A percentile compares a stretch with the other conserved stretches of the same genome.
phyloP scores from a whole-genome alignment of 2,888 invertebrate species.

The Megalurothrips usitatus region DNA sequence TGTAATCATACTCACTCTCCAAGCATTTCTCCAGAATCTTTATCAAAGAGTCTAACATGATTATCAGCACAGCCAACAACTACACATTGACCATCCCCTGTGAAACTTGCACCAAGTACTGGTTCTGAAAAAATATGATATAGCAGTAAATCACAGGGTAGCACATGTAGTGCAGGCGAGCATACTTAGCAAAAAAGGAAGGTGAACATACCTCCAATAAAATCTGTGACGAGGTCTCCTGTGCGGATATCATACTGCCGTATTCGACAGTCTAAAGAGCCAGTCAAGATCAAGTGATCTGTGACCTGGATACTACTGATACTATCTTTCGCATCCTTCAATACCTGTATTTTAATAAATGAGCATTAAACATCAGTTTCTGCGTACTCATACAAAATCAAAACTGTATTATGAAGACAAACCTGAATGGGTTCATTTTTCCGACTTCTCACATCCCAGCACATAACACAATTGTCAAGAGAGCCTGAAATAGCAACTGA shows the following conservation, averaged over 20 bases:
- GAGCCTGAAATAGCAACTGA: conserved; percentile 88
- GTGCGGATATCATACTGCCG: conserved; percentile 87
- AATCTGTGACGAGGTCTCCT: conserved; percentile 77
- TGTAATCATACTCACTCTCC: conserved; percentile 52
- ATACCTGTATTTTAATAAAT: conserved; percentile 47
- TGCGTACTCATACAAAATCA: background rate
- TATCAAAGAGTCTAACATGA: conserved; percentile 80
- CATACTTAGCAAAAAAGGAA: background rate
- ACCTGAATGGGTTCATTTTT: conserved; percentile 70
- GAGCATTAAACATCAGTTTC: background rate
- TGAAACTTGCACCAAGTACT: conserved; percentile 76
- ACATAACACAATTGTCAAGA: conserved; percentile 85
- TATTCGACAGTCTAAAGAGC: conserved; percentile 83
- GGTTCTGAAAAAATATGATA: conserved; percentile 53
- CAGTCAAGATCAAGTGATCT: conserved; percentile 83
- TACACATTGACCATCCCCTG: conserved; percentile 89
- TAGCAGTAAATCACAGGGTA: background rate
- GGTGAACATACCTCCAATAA: conserved; percentile 64
- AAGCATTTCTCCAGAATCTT: conserved; percentile 71
- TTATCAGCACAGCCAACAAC: conserved; percentile 81
- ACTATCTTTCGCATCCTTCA: conserved; percentile 93
- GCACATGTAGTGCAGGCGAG: background rate
- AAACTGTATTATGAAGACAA: conserved; percentile 28
- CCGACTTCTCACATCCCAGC: conserved; percentile 78
- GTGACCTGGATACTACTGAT: conserved; percentile 74